These are phyloP conservation scores for Mesorhabditis spiculigera DNA, from an alignment of 2,888 invertebrate genomes.

Conservation along the genomic window DNA sequence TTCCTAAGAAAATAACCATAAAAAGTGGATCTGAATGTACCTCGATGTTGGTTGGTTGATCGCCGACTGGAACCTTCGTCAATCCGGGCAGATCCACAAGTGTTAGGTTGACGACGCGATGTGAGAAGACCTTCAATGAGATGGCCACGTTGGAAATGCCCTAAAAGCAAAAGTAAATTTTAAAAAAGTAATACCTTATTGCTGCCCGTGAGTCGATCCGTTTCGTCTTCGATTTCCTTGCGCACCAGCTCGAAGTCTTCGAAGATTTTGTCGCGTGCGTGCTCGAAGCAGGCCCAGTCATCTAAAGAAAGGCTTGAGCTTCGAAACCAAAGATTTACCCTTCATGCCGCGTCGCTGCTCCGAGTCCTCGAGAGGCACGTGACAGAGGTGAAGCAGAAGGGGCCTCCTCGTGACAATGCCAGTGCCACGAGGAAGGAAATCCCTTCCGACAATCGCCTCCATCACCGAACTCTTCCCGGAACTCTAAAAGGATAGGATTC, in stretches of 20 bases:
- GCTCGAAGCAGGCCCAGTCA: conserved; percentile 95
- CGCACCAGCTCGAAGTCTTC: conserved; percentile 84
- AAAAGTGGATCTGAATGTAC: too few relatives aligned
- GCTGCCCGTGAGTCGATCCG: conserved; percentile 89
- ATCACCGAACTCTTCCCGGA: conserved; percentile 99
- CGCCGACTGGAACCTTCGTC: conserved; percentile 67
- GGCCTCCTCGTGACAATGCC: conserved; percentile 64
- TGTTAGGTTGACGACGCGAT: conserved; percentile 71
- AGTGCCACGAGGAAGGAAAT: conserved; percentile 58
- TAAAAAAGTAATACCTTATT: conserved; percentile 70
- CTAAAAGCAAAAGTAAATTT: conserved; percentile 60
- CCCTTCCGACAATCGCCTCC: conserved; percentile 69
- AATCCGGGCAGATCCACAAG: conserved; percentile 66
- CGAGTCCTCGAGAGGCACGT: conserved; percentile 59
- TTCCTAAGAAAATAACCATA: conserved; percentile 39
- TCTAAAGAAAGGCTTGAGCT: conserved; percentile 54
- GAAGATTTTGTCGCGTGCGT: conserved; percentile 94
- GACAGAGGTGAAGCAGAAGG: conserved; percentile 59
- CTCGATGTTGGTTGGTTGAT: conserved; percentile 66
- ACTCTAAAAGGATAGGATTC: conserved; percentile 65
- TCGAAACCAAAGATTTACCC: conserved; percentile 65
- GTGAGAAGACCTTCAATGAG: conserved; percentile 94
- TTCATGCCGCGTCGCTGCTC: conserved; percentile 81
- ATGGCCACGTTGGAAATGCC: conserved; percentile 97
- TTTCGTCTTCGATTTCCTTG: conserved; percentile 92